These are phyloP conservation scores for Amblyteles armatorius DNA, from an alignment of 2,888 invertebrate species.

Conservation along the genomic window DNA sequence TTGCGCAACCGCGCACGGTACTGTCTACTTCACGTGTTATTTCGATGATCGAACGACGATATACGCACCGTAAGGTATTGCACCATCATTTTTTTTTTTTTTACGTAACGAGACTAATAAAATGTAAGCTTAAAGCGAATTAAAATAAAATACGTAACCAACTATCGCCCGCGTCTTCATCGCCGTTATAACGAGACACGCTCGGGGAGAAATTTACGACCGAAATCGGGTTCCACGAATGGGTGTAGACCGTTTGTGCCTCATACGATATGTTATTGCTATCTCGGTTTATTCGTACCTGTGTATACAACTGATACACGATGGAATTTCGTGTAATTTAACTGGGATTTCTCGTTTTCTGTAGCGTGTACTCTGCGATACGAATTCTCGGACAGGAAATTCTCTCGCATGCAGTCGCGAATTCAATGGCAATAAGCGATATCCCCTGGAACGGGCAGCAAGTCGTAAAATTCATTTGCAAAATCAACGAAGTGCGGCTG, in stretches of 20 bases:
- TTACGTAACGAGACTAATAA: constrained; percentile 71
- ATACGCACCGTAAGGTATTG: constrained; percentile 40
- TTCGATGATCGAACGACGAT: constrained; percentile 47
- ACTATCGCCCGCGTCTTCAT: constrained; percentile 54
- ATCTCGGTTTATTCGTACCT: background rate
- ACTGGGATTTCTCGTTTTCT: constrained; percentile 45
- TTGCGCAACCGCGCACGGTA: background rate
- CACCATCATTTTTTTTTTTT: constrained; percentile 51
- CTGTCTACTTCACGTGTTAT: constrained; percentile 31
- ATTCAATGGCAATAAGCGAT: constrained; percentile 41
- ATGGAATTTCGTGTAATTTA: constrained; percentile 53
- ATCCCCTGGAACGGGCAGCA: constrained; percentile 18
- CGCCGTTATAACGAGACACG: constrained; percentile 51
- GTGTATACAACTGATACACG: constrained; percentile 31
- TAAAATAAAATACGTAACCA: constrained; percentile 63
- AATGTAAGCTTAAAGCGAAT: constrained; percentile 47
- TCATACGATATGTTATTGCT: constrained; percentile 30
- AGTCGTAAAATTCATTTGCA: constrained; percentile 51
- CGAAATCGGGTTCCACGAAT: constrained; percentile 61
- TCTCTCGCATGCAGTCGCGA: background rate
- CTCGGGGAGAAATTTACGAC: constrained; percentile 58
- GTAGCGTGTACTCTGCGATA: background rate
- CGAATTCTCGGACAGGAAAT: constrained; percentile 35
- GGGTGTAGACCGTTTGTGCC: constrained; percentile 24
- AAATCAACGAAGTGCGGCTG: constrained; percentile 19